A percentile compares a stretch with the other conserved stretches of the same genome.
Evolutionary conservation across 2,113 vertebrate species (phyloP).

Genomic region (Taxidea taxus): DNA sequence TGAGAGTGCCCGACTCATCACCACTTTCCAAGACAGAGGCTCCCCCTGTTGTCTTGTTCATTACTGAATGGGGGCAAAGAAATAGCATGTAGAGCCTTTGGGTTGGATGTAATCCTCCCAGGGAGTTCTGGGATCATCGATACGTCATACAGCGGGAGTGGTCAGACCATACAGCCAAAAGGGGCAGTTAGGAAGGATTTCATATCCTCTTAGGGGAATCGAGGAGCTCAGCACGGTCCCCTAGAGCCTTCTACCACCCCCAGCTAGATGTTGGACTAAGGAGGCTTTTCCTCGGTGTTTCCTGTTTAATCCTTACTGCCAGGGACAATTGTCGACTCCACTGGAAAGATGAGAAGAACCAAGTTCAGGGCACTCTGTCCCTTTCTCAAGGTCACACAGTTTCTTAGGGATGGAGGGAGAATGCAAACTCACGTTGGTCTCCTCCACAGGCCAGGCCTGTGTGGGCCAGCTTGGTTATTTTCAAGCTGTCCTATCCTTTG

Average conservation of each 20-base stretch:
- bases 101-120: neutral
- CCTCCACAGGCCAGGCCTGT: neutral
- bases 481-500: neutral
- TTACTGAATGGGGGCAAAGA: neutral
- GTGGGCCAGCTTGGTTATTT: neutral
- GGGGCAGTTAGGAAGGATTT: neutral
- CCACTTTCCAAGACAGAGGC: neutral
- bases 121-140: fast-evolving
- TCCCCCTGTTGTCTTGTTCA: neutral
- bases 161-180: neutral
- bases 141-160: fast-evolving
- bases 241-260: fast-evolving
- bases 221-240: fast-evolving
- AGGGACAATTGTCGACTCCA: fast-evolving
- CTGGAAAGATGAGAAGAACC: neutral
- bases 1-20: neutral
- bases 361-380: neutral
- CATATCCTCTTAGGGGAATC: neutral
- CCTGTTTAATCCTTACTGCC: fast-evolving
- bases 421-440: fast-evolving
- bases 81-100: neutral
- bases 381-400: neutral
- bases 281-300: neutral
- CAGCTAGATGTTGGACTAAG: fast-evolving
- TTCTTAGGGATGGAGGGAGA: neutral